A percentile compares a stretch with the other conserved stretches of the same genome.
Conservation (phyloP, 37 sponge, comb jelly and placozoan genomes). For the Eunapius fragilis region DNA sequence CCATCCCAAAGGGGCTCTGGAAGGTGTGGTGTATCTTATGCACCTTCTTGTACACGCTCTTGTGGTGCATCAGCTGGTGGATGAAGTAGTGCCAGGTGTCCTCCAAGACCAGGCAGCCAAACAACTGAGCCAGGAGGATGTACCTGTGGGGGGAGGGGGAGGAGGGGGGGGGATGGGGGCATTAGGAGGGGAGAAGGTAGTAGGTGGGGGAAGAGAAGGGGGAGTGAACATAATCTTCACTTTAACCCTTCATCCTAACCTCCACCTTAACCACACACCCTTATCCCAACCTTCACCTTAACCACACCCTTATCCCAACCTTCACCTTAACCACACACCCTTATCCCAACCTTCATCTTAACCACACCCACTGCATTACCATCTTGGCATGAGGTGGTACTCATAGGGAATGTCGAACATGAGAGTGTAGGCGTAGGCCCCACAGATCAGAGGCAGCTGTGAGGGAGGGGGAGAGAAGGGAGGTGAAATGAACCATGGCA, state of each 20-base stretch:
- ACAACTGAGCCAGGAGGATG: constrained; percentile 35
- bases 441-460: constrained; percentile 73
- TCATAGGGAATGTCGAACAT: constrained; percentile 66
- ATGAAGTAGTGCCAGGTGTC: constrained; percentile 93
- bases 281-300: too few relatives aligned
- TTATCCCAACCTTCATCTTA: background rate
- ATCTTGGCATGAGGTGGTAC: constrained; percentile 76
- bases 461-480: background rate
- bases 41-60: constrained; percentile 80
- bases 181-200: too few relatives aligned
- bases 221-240: too few relatives aligned
- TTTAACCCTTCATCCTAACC: too few relatives aligned
- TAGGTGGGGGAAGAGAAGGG: too few relatives aligned
- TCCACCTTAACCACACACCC: background rate
- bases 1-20: constrained; percentile 91
- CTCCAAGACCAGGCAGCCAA: constrained; percentile 75
- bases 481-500: too few relatives aligned
- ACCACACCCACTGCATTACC: constrained; percentile 42
- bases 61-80: constrained; percentile 80
- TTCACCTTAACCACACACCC: background rate
- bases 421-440: constrained; percentile 53
- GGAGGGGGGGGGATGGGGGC: background rate
- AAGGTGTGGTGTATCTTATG: constrained; percentile 89
- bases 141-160: constrained; percentile 58
- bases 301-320: too few relatives aligned